phyloP scores from a whole-genome alignment of 2,888 invertebrate species.

The Lasioglossum pauxillum region DNA sequence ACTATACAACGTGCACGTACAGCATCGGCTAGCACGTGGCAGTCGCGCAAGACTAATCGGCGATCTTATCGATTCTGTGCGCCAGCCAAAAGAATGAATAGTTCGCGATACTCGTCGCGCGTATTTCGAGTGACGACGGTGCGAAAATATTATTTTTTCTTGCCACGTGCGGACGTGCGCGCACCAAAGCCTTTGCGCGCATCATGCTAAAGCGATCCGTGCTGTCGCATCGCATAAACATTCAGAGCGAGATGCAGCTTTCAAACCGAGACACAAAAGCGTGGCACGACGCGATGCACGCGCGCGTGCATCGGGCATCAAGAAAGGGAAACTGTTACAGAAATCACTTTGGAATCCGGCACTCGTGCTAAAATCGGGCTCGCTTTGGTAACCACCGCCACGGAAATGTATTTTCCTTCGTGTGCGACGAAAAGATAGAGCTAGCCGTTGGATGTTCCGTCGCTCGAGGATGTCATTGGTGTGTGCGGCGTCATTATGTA shows the following conservation, averaged over 20 bases:
- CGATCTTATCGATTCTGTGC: slow-evolving; percentile 28
- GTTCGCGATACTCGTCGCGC: slow-evolving; percentile 11
- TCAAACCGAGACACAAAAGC: slow-evolving; percentile 21
- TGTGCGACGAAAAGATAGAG: background rate
- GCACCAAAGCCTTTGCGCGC: background rate
- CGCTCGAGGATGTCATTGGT: background rate
- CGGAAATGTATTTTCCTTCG: background rate
- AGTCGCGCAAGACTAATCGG: background rate
- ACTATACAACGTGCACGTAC: background rate
- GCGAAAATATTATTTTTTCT: slow-evolving; percentile 15
- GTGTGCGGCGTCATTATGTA: slow-evolving; percentile 28
- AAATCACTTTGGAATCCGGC: background rate
- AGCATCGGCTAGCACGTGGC: background rate
- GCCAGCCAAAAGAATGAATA: slow-evolving; percentile 22
- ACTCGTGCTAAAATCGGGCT: background rate
- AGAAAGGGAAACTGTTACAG: slow-evolving; percentile 7
- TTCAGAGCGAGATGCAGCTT: background rate
- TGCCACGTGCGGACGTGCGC: background rate
- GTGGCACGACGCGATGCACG: slow-evolving; percentile 15
- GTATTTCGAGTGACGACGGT: background rate
- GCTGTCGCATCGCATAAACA: slow-evolving; percentile 29
- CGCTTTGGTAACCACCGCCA: background rate
- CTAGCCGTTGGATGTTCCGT: background rate
- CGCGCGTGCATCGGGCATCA: background rate
- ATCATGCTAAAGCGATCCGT: background rate